These are phyloP conservation scores for Aepyceros melampus DNA, from an alignment of 2,113 vertebrate genomes.

Conservation along the genomic window DNA sequence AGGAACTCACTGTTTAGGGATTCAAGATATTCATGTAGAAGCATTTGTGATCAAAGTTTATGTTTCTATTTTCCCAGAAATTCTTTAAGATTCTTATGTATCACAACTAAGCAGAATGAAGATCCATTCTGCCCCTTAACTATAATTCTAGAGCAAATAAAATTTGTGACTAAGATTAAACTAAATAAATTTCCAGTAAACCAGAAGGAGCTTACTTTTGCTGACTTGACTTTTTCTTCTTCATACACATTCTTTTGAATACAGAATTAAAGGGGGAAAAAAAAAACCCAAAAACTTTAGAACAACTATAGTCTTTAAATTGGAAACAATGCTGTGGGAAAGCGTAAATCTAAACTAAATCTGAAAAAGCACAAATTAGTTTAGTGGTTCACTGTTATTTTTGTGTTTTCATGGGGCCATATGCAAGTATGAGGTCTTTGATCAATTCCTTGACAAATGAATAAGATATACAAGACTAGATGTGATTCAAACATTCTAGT, in stretches of 20 bases:
- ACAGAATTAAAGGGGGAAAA: slow-evolving; percentile 62
- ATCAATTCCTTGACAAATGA: slow-evolving; percentile 82
- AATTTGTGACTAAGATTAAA: slow-evolving; percentile 44
- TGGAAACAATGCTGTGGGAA: slow-evolving; percentile 78
- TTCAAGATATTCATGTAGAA: not conserved
- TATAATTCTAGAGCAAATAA: slow-evolving; percentile 15
- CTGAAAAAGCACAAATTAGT: slow-evolving; percentile 80
- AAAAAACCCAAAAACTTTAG: slow-evolving; percentile 52
- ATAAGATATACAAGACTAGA: slow-evolving; percentile 77
- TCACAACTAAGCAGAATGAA: not conserved
- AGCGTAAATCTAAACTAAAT: slow-evolving; percentile 77
- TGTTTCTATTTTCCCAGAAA: slow-evolving; percentile 42
- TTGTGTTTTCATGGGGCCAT: slow-evolving; percentile 76
- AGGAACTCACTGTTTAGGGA: not conserved
- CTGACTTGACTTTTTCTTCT: slow-evolving; percentile 61
- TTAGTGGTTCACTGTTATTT: slow-evolving; percentile 77
- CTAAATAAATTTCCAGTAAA: slow-evolving; percentile 27
- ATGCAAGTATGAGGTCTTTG: slow-evolving; percentile 78
- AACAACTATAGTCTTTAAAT: slow-evolving; percentile 76
- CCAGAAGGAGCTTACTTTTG: slow-evolving; percentile 49
- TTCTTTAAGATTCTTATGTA: not conserved
- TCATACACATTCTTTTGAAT: slow-evolving; percentile 68
- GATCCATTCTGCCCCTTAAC: slow-evolving; percentile 24
- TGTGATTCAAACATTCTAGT: slow-evolving; percentile 63
- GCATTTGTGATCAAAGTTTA: not conserved